Evolutionary conservation across 1,140 invertebrate genomes (phyloP).

Genomic region (Alviniconcha marisindica): DNA sequence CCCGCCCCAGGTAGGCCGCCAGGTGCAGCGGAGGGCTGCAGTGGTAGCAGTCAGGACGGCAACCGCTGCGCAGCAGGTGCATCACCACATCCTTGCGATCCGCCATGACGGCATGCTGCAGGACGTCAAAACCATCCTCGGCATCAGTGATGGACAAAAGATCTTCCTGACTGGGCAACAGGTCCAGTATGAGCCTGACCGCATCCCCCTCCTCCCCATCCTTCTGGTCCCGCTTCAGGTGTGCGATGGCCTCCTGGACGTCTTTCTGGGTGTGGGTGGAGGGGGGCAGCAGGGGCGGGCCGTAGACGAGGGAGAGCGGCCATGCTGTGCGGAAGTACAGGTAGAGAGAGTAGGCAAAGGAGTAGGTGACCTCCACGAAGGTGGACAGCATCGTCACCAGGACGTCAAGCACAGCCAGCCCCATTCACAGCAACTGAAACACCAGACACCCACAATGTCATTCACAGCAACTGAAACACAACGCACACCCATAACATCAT

Average conservation of each 20-base stretch:
- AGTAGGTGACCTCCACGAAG: constrained; percentile 48
- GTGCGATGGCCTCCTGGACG: constrained; percentile 46
- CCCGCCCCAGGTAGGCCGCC: constrained; percentile 62
- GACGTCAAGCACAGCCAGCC: background rate
- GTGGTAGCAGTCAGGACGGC: constrained; percentile 40
- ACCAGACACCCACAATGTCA: background rate
- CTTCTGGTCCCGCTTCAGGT: constrained; percentile 36
- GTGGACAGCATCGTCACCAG: background rate
- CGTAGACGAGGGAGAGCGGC: constrained; percentile 56
- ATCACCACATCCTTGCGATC: constrained; percentile 53
- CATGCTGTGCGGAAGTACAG: constrained; percentile 54
- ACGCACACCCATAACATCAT: background rate
- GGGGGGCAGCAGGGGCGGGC: constrained; percentile 40
- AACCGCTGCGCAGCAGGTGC: constrained; percentile 52
- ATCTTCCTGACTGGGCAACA: constrained; percentile 51
- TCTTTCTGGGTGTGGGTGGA: constrained; percentile 48
- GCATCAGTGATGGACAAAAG: constrained; percentile 57
- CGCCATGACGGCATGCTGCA: constrained; percentile 61
- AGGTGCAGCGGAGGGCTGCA: constrained; percentile 70
- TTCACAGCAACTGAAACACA: background rate
- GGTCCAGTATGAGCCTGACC: constrained; percentile 21
- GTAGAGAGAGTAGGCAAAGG: constrained; percentile 51
- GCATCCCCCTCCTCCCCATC: background rate
- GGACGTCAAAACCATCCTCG: constrained; percentile 56
- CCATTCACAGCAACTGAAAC: background rate